Evolutionary conservation across 1,140 invertebrate genomes (phyloP).

Genomic region (Scaptomyza pallida): DNA sequence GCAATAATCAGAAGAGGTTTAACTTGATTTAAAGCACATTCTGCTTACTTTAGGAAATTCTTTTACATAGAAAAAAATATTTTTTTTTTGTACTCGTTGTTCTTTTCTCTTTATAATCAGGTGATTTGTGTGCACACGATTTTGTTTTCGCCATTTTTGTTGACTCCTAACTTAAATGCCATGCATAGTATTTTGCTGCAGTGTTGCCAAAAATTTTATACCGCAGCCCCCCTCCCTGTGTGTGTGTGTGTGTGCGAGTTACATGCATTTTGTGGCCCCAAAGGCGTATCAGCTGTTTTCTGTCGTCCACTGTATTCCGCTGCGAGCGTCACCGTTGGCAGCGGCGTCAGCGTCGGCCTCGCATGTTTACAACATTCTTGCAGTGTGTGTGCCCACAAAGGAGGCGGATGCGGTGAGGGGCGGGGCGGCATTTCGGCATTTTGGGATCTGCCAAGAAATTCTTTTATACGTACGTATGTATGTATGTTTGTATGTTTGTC

Average conservation of each 20-base stretch:
- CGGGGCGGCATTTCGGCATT: conserved; percentile 35
- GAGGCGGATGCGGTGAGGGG: background rate
- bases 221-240: conserved; percentile 1
- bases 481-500: conserved; percentile 2
- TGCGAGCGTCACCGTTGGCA: conserved; percentile 5
- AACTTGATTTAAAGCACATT: no score
- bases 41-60: no score
- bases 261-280: conserved; percentile 29
- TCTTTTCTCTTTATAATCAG: no score
- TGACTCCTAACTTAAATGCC: background rate
- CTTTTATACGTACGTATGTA: conserved; percentile 17
- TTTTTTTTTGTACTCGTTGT: no score
- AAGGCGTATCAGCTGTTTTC: conserved; percentile 66
- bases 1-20: no score
- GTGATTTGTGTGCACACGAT: no score
- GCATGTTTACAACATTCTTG: conserved; percentile 72
- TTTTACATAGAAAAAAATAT: no score
- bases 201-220: conserved; percentile 41
- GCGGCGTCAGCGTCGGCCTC: conserved; percentile 45
- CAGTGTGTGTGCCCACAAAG: conserved; percentile 16
- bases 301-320: background rate
- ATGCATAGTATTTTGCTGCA: conserved; percentile 25
- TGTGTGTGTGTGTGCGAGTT: conserved; percentile 14
- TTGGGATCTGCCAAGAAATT: conserved; percentile 46
- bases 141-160: background rate